Evolutionary conservation across 2,797 vertebrate species (phyloP).

Genomic region (Buceros bicornis): DNA sequence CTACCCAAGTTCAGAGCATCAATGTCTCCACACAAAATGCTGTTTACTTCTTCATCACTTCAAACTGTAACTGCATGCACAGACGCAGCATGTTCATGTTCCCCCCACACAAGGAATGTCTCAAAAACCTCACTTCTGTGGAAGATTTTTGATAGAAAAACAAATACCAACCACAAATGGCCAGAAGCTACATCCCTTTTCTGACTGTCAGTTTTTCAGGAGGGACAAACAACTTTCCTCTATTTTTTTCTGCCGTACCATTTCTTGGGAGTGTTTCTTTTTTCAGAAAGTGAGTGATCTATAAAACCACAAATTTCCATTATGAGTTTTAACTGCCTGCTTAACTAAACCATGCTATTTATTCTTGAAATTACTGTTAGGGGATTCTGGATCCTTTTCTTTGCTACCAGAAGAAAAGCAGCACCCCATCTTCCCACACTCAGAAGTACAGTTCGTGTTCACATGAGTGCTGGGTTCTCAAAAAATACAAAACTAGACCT

Average conservation of each 20-base stretch:
- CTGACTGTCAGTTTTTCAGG: accelerated
- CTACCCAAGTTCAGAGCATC: background rate
- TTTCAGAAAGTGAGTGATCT: background rate
- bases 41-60: background rate
- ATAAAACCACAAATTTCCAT: constrained; percentile 30
- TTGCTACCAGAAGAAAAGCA: background rate
- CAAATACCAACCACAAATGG: background rate
- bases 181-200: background rate
- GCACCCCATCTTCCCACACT: background rate
- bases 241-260: background rate
- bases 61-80: background rate
- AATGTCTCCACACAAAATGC: accelerated
- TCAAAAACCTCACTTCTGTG: background rate
- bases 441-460: background rate
- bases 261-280: background rate
- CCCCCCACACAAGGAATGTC: background rate
- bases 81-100: background rate
- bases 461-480: background rate
- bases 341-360: background rate
- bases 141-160: background rate
- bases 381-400: constrained; percentile 44
- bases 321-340: background rate
- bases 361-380: constrained; percentile 46
- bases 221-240: constrained; percentile 28
- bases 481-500: background rate